Percentiles rank a stretch among this genome's conserved stretches.
Evolutionary conservation across 2,797 vertebrate species (phyloP).

Genomic region (Cetoscarus ocellatus): DNA sequence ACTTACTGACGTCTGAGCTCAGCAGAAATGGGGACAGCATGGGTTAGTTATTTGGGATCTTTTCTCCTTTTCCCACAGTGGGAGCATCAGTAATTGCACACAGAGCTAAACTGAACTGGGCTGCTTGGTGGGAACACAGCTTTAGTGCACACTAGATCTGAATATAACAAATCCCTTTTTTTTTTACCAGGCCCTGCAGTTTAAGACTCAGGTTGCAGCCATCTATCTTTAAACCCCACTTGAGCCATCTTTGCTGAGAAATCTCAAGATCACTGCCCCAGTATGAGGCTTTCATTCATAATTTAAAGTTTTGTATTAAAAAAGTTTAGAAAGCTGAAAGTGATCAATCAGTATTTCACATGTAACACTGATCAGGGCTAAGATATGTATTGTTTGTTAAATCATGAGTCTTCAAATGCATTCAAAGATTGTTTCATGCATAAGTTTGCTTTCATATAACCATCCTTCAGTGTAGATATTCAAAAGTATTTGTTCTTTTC

Average conservation of each 20-base stretch:
- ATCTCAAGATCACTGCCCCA: not conserved
- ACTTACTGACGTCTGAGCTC: too few species aligned
- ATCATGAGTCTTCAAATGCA: not conserved
- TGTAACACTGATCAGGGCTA: not conserved
- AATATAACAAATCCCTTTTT: too few species aligned
- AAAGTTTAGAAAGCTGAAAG: constrained; percentile 1
- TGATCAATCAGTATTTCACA: constrained; percentile 14
- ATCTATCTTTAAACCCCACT: not conserved
- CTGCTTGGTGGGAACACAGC: too few species aligned
- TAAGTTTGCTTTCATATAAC: constrained; percentile 13
- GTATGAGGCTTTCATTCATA: not conserved
- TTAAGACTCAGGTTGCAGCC: too few species aligned
- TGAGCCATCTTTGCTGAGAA: not conserved
- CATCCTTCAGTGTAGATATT: not conserved
- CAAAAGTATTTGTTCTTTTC: constrained; percentile 14
- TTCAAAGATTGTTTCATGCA: constrained; percentile 1
- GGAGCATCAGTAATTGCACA: too few species aligned
- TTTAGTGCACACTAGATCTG: too few species aligned
- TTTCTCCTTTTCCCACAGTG: too few species aligned
- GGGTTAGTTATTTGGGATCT: too few species aligned
- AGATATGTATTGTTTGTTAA: constrained; percentile 1
- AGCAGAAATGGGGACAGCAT: too few species aligned
- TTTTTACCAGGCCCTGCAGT: too few species aligned
- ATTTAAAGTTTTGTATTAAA: not conserved
- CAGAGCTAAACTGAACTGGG: too few species aligned